Evolutionary conservation across 2,888 invertebrate genomes (phyloP), one percentile per base, ranked within the genome.

Genomic region (Hemaris fuciformis): DNA sequence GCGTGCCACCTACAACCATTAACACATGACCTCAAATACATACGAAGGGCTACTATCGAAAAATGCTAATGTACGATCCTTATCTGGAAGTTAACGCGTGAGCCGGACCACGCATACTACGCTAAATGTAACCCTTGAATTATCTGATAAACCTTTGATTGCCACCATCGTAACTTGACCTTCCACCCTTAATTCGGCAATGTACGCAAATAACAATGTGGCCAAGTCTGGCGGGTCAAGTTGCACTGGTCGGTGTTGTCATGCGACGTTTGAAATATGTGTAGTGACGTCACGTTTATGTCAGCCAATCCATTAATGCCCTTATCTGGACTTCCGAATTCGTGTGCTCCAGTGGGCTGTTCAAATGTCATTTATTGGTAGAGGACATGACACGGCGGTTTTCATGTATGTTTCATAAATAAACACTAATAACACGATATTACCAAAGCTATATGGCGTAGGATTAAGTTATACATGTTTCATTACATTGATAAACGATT

Each of bases 281-380:
- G 89, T 78, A 80, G 85, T 91, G 91, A 91, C 91, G 91, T 90
- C 90, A 91, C 90, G 84, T 89, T 91, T 89, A 89, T 91, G 91
- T 91, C 89, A 90, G 85, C 88, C 88, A 91, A 91, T 92, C 91
- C 90, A 90, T 91, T 91, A 90, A 87, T 87, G 83, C 76, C 83
- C 88, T 91, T 92, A 92, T 91, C 91, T 89, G 68, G 78, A 85
- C 88, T 89, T 88, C 89, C 89, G 87, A 89, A 88, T 86, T 89
- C 87, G 88, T 89, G 87, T 84, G 87, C 85, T 82, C 75, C 75
- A 78, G 75, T 74, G 71, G 68, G 67, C 38, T 64, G 69, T 63
- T 62, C 59, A 53, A 79, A 82, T 81, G 81, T 83, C 73, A 63
- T 59, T 89, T 90, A 91, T 88, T 82, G 81, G 76, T 62, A 65